A percentile compares a stretch with the other conserved stretches of the same genome.
These are phyloP conservation scores for Acleris emargana DNA, from an alignment of 2,888 invertebrate species.

Conservation along the genomic window DNA sequence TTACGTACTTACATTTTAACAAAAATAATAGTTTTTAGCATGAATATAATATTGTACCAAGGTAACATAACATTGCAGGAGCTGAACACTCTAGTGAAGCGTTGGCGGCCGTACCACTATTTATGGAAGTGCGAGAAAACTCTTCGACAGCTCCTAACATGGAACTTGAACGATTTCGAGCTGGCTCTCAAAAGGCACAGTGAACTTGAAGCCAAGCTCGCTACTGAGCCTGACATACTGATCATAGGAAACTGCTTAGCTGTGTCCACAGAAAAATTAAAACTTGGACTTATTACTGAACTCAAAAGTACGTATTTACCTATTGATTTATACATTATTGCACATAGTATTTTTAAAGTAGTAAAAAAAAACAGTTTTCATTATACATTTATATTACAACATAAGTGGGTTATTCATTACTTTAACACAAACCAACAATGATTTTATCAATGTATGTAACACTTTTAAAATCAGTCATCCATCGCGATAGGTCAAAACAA, in stretches of 20 bases:
- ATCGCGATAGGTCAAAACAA: too few relatives aligned
- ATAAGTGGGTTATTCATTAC: too few relatives aligned
- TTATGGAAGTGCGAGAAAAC: constrained; percentile 94
- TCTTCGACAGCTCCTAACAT: constrained; percentile 89
- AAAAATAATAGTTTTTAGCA: not conserved
- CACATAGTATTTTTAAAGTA: too few relatives aligned
- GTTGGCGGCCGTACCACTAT: constrained; percentile 95
- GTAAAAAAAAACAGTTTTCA: too few relatives aligned
- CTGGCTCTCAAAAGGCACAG: constrained; percentile 88
- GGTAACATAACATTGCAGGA: constrained; percentile 81
- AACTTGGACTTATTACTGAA: constrained; percentile 92
- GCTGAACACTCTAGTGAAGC: constrained; percentile 90
- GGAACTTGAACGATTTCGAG: constrained; percentile 90
- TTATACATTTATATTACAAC: too few relatives aligned
- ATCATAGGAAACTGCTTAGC: constrained; percentile 89
- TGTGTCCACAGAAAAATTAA: constrained; percentile 92
- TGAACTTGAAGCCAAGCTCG: constrained; percentile 89
- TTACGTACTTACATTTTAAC: not conserved
- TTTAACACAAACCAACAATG: too few relatives aligned
- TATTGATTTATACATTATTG: too few relatives aligned
- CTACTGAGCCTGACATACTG: constrained; percentile 89
- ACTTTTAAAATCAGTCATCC: too few relatives aligned
- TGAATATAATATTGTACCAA: not conserved
- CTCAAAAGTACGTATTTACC: constrained; percentile 85
- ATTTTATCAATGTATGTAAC: too few relatives aligned